Evolutionary conservation across 1,140 invertebrate species (phyloP), one percentile per base, ranked within the genome.

Genomic region (Mamestra configurata): DNA sequence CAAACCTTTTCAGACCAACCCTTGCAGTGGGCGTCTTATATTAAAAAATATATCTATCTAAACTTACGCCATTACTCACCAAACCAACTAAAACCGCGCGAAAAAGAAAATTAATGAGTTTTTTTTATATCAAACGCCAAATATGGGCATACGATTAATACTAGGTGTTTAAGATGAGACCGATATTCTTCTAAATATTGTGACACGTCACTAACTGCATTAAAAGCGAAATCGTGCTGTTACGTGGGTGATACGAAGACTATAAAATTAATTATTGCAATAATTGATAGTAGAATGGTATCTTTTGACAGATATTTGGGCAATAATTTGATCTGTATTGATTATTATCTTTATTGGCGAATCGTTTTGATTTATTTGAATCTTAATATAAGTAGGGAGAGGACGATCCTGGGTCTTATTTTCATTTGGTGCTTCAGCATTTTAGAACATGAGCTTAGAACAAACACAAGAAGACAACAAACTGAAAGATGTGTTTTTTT

Each of bases 141-240:
- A 77, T 27, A 13, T 20, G 15, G 11, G 15, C 22, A 64, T n/a
- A 0, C 15, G 40, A 15, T 80, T 53, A 70, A 72, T 75, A 80
- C 35, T 68, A 78, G 46, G 49, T 37, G 51, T 77, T 77, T 57
- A 51, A 66, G 35, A 72, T 7, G 6, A 75, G 64, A 66, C 43
- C 18, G 70, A 77, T 79, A 75, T 78, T 71, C 81, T 80, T 83
- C 57, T 15, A 43, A 79, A 51, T 82, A 79, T 82, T 80, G 79
- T 86, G 84, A 84, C 84, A 84, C 78, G 64, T 82, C 35, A 64
- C 51, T 79, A 77, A 77, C 71, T 77, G 49, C 24, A 79, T 77
- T 80, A 79, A 81, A 59, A 72, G 64, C 53, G 61, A 82, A 83
- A 80, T 84, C 85, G 83, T 84, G 85, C n/a, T 22, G 24, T 70